Conservation (phyloP, 2,888 invertebrate species). For the Drosophila pegasa region DNA sequence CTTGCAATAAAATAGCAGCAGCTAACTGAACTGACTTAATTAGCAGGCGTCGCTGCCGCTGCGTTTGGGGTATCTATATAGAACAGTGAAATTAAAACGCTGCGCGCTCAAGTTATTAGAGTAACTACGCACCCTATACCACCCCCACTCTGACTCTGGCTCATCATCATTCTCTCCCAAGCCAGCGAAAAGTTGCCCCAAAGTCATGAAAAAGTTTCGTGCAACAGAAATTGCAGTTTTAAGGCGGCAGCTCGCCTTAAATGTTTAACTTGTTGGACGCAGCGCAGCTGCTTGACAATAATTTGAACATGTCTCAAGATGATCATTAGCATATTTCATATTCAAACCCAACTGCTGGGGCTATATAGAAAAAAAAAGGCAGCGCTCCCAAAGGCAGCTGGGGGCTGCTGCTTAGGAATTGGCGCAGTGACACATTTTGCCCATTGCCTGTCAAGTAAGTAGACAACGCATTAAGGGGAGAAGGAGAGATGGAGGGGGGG, state of each 20-base stretch:
- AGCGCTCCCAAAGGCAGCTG: neutral
- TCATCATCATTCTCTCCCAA: neutral
- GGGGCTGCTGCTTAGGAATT: neutral
- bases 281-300: constrained; percentile 67
- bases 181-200: constrained; percentile 17
- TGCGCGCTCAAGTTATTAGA: constrained; percentile 10
- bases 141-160: neutral
- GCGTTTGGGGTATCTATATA: constrained; percentile 10
- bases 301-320: constrained; percentile 81
- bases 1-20: constrained; percentile 59
- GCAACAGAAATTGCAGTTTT: constrained; percentile 51
- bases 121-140: neutral
- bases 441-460: constrained; percentile 30
- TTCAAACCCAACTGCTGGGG: constrained; percentile 34
- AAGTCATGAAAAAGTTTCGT: constrained; percentile 58
- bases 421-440: constrained; percentile 49
- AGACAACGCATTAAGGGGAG: constrained; percentile 18
- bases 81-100: constrained; percentile 28
- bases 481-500: no score
- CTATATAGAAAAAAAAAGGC: constrained; percentile 1
- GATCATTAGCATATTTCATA: constrained; percentile 80
- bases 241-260: constrained; percentile 29
- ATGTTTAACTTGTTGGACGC: constrained; percentile 58
- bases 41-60: constrained; percentile 39
- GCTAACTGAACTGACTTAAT: constrained; percentile 56